Evolutionary conservation across 2,113 vertebrate species (phyloP), one percentile per base, ranked within the genome.

Genomic region (Neolamprologus caudopunctatus): DNA sequence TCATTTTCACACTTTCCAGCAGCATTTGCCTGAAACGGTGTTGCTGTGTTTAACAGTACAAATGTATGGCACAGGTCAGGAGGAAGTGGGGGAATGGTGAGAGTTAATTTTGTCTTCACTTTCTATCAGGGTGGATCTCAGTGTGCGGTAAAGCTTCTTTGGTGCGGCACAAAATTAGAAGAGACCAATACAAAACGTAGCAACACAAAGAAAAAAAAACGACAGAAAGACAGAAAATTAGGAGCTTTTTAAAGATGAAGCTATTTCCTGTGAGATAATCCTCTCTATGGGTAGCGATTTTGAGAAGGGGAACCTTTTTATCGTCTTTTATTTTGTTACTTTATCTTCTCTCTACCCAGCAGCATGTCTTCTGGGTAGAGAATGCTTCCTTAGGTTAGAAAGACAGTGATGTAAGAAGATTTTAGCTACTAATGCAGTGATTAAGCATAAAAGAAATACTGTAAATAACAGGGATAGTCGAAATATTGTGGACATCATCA

Each of bases 221-320:
- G 42, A 88, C 57, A 81, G 58, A 63, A 81, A 81, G 66, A 86
- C 51, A 80, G 61, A 91, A 87, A 61, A 9, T 33, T 24, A 79
- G 33, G 37, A 87, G 83, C 80, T 0, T 85, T 88, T 90, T 92
- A 55, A 85, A 92, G 85, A 89, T 83, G 19, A 71, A 89, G 86
- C 81, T 84, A 73, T 92, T 91, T 95, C 80, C 75, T 31, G 40
- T 79, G 83, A 82, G 89, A 94, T 89, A 92, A 94, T 92, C 93
- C 84, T 37, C 71, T 82, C 87, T 80, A 51, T 14, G 55, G 85
- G 81, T 80, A 80, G 14, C 3, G 84, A 89, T 86, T 90, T 73
- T 66, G n/a, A 82, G 66, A 78, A 79, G 16, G 75, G 42, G 47
- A 89, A 88, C 53, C 83, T 90, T 92, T 92, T 93, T 84, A 89